Base-by-base conservation (phyloP, 2,113 vertebrate species). In the Sylvia atricapilla region DNA sequence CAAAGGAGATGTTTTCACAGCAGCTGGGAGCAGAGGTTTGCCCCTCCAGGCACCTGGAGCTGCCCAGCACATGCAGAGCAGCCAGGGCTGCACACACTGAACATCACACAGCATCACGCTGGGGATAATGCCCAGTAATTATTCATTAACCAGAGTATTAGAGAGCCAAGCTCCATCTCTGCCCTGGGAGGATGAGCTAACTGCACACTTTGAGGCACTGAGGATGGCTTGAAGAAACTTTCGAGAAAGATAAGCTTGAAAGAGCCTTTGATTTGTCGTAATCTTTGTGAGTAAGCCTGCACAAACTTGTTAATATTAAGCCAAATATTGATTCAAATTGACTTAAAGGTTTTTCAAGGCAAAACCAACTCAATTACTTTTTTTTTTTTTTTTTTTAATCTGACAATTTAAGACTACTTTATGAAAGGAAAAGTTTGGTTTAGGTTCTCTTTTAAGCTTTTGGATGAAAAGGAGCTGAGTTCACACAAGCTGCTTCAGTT, bases 221-320 rank as follows among this genome's bases (percentile, higher is more conserved):
- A 49, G 59, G 58, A 50, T 58, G 72, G 28, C 76, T 95, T 81
- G 68, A 53, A 88, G 91, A 94, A 92, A 91, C 70, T 81, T 92
- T 55, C 24, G 53, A 37, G 75, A 55, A 80, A 90, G 78, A 90
- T 91, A 94, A 87, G 55, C 93, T 80, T 74, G 41, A 87, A 90
- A 88, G 78, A 89, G 25, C 31, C 66, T 93, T 87, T 68, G 86
- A 90, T 89, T 95, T 91, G 74, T 94, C n/a, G 4, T 89, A 91
- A 80, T 91, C 55, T 82, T 84, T 95, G 73, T 66, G 62, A 86
- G 56, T 83, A 86, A 74, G 55, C 33, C 56, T 86, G 30, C 78
- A 91, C 87, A 92, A 93, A 87, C 46, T 85, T 89, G 50, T 67
- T 85, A 79, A 82, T 89, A 62, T 87, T 75, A 87, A 93, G 83